Evolutionary conservation across 2,888 invertebrate genomes (phyloP).

Genomic region (Physocephala rufipes): DNA sequence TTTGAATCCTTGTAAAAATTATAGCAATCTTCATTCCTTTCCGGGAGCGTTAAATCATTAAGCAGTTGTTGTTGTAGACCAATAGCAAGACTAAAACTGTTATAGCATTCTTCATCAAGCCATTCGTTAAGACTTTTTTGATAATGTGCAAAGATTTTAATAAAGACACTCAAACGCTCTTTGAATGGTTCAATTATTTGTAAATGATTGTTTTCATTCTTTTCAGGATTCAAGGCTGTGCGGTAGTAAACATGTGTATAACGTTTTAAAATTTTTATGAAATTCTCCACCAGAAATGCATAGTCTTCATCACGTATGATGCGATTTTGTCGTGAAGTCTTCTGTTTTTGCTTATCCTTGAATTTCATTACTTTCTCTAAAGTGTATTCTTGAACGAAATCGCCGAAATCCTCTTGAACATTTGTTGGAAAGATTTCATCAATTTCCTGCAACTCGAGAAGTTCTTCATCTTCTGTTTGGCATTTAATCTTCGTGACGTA

Average conservation of each 20-base stretch:
- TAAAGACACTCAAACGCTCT: conserved; percentile 58
- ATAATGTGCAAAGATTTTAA: conserved; percentile 56
- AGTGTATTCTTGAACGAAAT: conserved; percentile 69
- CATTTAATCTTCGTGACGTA: conserved; percentile 77
- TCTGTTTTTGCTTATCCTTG: conserved; percentile 48
- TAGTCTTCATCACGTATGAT: conserved; percentile 59
- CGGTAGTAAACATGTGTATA: conserved; percentile 56
- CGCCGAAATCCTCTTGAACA: conserved; percentile 75
- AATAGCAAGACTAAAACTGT: conserved; percentile 56
- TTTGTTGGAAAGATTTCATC: conserved; percentile 76
- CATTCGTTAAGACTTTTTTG: conserved; percentile 54
- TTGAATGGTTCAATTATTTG: conserved; percentile 55
- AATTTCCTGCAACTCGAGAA: conserved; percentile 73
- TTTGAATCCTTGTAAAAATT: conserved; percentile 89
- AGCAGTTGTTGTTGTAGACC: conserved; percentile 59
- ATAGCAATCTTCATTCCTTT: conserved; percentile 51
- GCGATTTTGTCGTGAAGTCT: conserved; percentile 49
- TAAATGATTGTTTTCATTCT: conserved; percentile 36
- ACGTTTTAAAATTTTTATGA: conserved; percentile 57
- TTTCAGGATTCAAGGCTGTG: conserved; percentile 35
- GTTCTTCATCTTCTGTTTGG: conserved; percentile 75
- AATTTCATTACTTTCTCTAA: conserved; percentile 67
- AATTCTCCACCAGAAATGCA: conserved; percentile 57
- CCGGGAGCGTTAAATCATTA: conserved; percentile 45
- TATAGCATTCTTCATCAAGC: conserved; percentile 57